A percentile compares a stretch with the other conserved stretches of the same genome.
Evolutionary conservation across 2,113 vertebrate species (phyloP).

Genomic region (Melanerpes formicivorus): DNA sequence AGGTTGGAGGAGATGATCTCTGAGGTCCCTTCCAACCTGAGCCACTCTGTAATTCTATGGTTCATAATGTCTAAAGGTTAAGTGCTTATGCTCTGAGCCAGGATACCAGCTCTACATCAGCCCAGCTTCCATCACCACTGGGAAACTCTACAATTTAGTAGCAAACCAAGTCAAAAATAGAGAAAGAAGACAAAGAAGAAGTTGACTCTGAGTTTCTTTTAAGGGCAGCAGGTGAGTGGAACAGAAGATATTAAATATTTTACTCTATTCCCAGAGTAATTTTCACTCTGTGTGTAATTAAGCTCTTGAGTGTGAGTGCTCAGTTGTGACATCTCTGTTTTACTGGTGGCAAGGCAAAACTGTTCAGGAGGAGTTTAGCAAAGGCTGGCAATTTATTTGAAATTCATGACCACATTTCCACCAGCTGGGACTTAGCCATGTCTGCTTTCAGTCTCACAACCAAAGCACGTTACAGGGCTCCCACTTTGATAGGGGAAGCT

Average conservation of each 20-base stretch:
- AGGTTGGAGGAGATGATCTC: too few species aligned
- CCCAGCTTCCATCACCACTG: neutral
- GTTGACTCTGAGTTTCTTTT: neutral
- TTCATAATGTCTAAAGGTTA: neutral
- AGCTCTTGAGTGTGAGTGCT: constrained; percentile 32
- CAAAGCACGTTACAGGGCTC: constrained; percentile 2
- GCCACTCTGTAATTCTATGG: too few species aligned
- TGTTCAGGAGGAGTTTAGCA: constrained; percentile 40
- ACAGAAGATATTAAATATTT: constrained; percentile 38
- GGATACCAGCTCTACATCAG: neutral
- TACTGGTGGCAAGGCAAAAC: constrained; percentile 29
- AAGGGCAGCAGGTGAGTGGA: neutral
- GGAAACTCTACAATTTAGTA: neutral
- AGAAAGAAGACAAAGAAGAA: neutral
- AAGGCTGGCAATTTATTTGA: constrained; percentile 57
- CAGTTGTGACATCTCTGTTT: constrained; percentile 44
- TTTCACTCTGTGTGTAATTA: constrained; percentile 31
- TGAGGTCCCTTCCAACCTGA: too few species aligned
- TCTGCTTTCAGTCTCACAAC: constrained; percentile 57
- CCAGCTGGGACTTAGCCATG: constrained; percentile 17
- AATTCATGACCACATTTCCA: constrained; percentile 54
- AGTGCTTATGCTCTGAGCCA: neutral
- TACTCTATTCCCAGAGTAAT: constrained; percentile 9
- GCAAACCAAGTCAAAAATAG: neutral
- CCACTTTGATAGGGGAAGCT: neutral